Evolutionary conservation across 1,140 invertebrate genomes (phyloP).

Genomic region (Rhagoletis pomonella): DNA sequence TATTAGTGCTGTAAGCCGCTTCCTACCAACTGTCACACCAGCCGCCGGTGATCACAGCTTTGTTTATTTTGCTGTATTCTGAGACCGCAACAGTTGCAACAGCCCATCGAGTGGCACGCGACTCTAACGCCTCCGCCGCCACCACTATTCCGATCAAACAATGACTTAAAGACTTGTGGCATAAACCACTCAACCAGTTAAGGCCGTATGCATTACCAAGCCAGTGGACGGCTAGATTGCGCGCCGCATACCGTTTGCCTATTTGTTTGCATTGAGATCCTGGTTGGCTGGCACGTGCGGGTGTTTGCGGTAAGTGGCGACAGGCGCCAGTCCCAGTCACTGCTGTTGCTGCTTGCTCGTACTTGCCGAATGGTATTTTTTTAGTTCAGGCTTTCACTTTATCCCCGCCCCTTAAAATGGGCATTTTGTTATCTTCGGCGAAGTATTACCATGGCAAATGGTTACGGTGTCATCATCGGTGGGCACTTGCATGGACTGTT

Average conservation of each 20-base stretch:
- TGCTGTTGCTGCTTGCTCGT: too few species aligned
- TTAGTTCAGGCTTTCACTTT: background rate
- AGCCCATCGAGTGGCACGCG: conserved; percentile 12
- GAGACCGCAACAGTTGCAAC: conserved; percentile 54
- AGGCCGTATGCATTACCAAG: background rate
- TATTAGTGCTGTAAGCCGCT: conserved; percentile 23
- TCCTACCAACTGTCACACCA: conserved; percentile 58
- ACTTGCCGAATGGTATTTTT: conserved; percentile 14
- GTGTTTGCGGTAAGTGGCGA: conserved; percentile 54
- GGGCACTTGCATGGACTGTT: conserved; percentile 59
- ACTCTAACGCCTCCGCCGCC: conserved; percentile 23
- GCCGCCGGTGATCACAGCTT: conserved; percentile 56
- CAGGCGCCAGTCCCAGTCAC: conserved; percentile 56
- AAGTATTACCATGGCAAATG: background rate
- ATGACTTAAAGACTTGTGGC: conserved; percentile 53
- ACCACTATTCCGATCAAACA: background rate
- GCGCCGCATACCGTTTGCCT: conserved; percentile 54
- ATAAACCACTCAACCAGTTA: background rate
- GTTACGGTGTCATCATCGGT: conserved; percentile 52
- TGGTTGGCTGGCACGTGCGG: conserved; percentile 59
- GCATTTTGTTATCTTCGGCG: background rate
- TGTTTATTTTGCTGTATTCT: background rate
- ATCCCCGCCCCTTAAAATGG: conserved; percentile 57
- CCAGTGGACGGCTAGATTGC: background rate
- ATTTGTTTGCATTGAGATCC: conserved; percentile 23